Evolutionary conservation across 2,888 invertebrate genomes (phyloP), one percentile per base, ranked within the genome.

Genomic region (Amblyjoppa fuscipennis): DNA sequence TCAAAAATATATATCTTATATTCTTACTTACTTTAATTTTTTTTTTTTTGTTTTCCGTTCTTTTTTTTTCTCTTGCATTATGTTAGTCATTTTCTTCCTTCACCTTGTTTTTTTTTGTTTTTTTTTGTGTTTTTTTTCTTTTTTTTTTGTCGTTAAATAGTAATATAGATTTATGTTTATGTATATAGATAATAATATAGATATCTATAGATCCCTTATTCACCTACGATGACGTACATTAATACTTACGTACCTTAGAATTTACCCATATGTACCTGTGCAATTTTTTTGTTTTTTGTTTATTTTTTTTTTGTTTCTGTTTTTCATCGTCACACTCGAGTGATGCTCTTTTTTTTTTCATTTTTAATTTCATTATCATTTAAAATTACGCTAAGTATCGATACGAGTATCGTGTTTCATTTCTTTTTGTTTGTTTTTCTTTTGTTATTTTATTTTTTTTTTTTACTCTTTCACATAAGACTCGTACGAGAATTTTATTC

Each of bases 1-100:
- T 89, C 89, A 91, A 92, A 92, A 92, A 92, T 92, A 92, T 92
- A 87, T 89, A 84, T 89, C 86, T 76, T 88, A 76, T 88, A 87
- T 86, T 85, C 87, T 83, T 77, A 61, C 85, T 80, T 77, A 68
- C 73, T 28, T 85, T 59, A 61, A 78, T 82, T 80, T 85, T 80
- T 85, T 80, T 85, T 75, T 75, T 53, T 81, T 78, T 84, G 9
- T 70, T 53, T 78, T 73, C 71, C 75, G 75, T 79, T 7, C 51
- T 78, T 77, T 74, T 76, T 82, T 45, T 25, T 68, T 77, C 51
- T 61, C 74, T 70, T 66, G 53, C 45, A 49, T 49, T 16, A 16
- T 16, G 16, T 49, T 49, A 41, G 41, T 49, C 45, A 16, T 49
- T 49, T 49, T 41, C 11, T 49, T 49, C 41, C 41, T 41, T 41